Base-by-base conservation (phyloP, 2,797 vertebrate genomes). In the Urosaurus nigricauda region DNA sequence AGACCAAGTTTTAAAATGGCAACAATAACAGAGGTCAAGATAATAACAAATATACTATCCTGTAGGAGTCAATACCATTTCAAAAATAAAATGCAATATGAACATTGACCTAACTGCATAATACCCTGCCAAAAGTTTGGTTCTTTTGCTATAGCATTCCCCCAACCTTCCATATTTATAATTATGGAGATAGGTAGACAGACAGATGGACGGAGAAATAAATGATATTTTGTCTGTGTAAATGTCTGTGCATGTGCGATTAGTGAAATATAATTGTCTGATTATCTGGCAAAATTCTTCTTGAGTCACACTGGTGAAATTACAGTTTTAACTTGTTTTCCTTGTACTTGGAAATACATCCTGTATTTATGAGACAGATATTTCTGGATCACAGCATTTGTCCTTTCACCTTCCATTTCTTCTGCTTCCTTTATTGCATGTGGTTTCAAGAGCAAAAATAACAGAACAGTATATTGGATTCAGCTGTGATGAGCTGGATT, bases 241-340 rank as follows among this genome's bases (percentile, higher is more conserved):
- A 43, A 43, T 43, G 43, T 43, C 43, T 56, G 56, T 14, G 2
- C 53, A 12, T 56, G 53, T 12, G 53, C 9, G 53, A 51, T 9
- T 51, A 51, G 51, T 90, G 84, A 87, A 84, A 43, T 11, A 80
- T 70, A 40, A 87, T 92, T 85, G 90, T 87, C 90, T 83, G 86
- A 11, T 81, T 40, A 2, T 79, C 24, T 87, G 65, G 87, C 74
- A 35, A 84, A 79, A 32, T 17, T 53, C 21, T 17, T 0, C 37
- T 85, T 88, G 26, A 65, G 63, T 11, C 24, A 9, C 14, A 86
- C 24, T 87, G 58, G 47, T 78, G 26, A 82, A n/a, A 82, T 35
- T 13, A 63, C 11, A 53, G 17, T 75, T 87, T 88, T 88, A 86
- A 77, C 1, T 9, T 90, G 2, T 83, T 80, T 89, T 86, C 71